Conservation (phyloP, 2,888 invertebrate genomes). For the Argyresthia goedartella region DNA sequence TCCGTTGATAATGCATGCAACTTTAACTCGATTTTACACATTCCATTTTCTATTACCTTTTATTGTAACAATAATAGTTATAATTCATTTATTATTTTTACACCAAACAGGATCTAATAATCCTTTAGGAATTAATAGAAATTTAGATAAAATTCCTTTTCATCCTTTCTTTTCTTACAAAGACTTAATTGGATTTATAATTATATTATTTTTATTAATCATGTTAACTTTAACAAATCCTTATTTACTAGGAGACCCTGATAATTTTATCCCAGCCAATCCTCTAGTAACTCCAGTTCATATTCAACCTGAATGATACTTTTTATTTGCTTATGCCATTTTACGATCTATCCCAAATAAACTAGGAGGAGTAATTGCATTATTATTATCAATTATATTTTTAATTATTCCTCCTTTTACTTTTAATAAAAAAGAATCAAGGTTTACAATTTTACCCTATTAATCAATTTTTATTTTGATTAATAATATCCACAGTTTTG, state of each 20-base stretch:
- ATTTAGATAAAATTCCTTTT: conserved; percentile 78
- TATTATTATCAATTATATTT: conserved; percentile 77
- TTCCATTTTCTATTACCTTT: conserved; percentile 82
- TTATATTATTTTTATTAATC: conserved; percentile 65
- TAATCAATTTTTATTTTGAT: conserved; percentile 74
- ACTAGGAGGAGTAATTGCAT: conserved; percentile 79
- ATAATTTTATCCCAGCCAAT: conserved; percentile 81
- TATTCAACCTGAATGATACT: conserved; percentile 90
- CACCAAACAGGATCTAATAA: conserved; percentile 79
- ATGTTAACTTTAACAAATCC: conserved; percentile 67
- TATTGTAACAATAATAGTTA: conserved; percentile 70
- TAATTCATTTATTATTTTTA: conserved; percentile 76
- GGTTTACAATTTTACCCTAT: conserved; percentile 72
- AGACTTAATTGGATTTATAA: conserved; percentile 73
- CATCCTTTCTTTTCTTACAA: conserved; percentile 76
- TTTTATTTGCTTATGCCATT: conserved; percentile 86
- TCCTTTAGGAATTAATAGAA: conserved; percentile 74
- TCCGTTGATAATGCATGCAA: conserved; percentile 80
- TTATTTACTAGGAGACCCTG: conserved; percentile 75
- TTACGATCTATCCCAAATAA: conserved; percentile 85
- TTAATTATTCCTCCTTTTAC: conserved; percentile 73
- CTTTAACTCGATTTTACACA: conserved; percentile 82
- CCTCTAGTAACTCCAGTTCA: conserved; percentile 78
- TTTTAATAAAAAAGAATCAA: conserved; percentile 68
- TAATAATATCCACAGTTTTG: conserved; percentile 62